Evolutionary conservation across 2,113 vertebrate genomes (phyloP).

Genomic region (Paracanthobrama guichenoti): DNA sequence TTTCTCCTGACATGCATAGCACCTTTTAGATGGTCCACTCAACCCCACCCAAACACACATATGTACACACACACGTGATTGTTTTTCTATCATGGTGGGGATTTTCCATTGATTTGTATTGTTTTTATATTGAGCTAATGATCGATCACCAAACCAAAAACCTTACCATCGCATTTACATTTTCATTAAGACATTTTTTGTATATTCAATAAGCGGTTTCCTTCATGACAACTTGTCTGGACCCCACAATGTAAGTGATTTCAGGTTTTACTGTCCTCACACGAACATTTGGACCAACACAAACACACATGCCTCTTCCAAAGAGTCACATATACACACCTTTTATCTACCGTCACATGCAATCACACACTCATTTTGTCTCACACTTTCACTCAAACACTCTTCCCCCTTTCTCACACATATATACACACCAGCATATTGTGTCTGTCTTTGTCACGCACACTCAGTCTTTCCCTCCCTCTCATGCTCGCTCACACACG

Average conservation of each 20-base stretch:
- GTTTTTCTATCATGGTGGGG: not conserved
- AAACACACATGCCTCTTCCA: not conserved
- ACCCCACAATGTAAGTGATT: not conserved
- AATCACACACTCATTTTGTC: not conserved
- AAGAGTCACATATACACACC: conserved; percentile 6
- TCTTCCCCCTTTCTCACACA: not conserved
- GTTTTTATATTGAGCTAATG: not conserved
- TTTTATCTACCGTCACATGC: conserved; percentile 1
- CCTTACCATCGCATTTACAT: not conserved
- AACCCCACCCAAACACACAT: not conserved
- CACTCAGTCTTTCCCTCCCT: conserved; percentile 57
- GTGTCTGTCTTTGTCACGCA: conserved; percentile 52
- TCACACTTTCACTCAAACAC: conserved; percentile 8
- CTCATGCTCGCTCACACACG: conserved; percentile 46
- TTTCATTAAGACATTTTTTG: not conserved
- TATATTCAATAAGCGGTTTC: not conserved
- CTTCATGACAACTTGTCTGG: not conserved
- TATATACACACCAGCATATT: conserved; percentile 26
- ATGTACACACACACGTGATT: not conserved
- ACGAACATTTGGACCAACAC: not conserved
- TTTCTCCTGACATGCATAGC: conserved; percentile 3
- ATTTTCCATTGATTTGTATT: conserved; percentile 8
- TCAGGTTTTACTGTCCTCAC: not conserved
- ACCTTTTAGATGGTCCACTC: conserved; percentile 16
- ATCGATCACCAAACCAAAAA: not conserved